Conservation (phyloP, 2,888 invertebrate genomes). For the Strigamia transsilvanica region DNA sequence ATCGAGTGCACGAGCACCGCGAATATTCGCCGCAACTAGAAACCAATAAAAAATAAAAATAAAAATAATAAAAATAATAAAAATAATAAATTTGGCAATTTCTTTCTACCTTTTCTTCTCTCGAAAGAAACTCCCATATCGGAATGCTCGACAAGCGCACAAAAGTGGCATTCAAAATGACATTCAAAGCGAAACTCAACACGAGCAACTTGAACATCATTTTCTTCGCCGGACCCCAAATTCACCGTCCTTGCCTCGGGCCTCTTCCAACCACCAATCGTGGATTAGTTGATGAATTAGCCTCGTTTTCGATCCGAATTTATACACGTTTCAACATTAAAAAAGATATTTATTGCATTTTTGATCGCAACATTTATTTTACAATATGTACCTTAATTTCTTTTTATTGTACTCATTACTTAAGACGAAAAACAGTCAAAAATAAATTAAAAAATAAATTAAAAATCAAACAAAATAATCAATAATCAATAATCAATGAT, state of each 20-base stretch:
- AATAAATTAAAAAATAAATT: conserved; percentile 14
- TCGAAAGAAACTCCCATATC: background rate
- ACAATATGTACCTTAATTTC: conserved; percentile 15
- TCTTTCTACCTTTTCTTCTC: conserved; percentile 1
- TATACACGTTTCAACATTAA: conserved; percentile 5
- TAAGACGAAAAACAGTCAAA: background rate
- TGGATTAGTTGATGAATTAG: too few species aligned
- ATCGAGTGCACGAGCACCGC: background rate
- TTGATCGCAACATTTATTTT: conserved; percentile 17
- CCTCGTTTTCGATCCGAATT: background rate
- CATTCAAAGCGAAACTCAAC: background rate
- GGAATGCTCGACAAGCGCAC: background rate
- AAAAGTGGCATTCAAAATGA: background rate
- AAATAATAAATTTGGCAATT: background rate
- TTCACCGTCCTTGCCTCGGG: background rate
- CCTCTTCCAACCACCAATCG: background rate
- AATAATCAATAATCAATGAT: background rate
- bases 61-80: too few species aligned
- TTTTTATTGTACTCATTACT: conserved; percentile 12
- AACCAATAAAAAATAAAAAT: too few species aligned
- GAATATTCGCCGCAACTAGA: conserved; percentile 1
- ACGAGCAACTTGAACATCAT: background rate
- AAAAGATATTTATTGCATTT: conserved; percentile 43
- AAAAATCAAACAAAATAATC: background rate
- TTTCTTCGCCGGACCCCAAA: background rate